Base-by-base conservation (phyloP, 2,888 invertebrate genomes). In the Eupsilia transversa region DNA sequence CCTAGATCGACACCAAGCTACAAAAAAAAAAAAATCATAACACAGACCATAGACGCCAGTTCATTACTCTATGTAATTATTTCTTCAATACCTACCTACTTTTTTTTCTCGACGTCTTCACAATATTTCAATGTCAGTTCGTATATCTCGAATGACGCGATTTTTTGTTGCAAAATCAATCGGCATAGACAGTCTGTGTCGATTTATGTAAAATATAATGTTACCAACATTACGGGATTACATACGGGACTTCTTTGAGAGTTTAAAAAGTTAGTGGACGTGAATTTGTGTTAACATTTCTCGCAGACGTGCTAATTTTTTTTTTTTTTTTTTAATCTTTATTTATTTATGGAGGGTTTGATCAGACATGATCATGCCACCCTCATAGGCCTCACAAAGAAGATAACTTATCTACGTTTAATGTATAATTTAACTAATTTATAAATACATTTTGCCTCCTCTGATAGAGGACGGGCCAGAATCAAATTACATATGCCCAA, bases 161-260 rank as follows among this genome's bases (percentile, higher is more conserved):
- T 85, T 86, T 87, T 87, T 87, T 87, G 79, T 71, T 23, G 59
- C 63, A 66, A 77, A 72, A 71, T 87, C 82, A 72, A 73, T 75
- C 61, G 54, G 30, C 38, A 61, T 67, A 73, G 66, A 72, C 59
- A 60, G 79, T 75, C 84, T 77, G 79, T 49, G 68, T 75, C 46
- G 41, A 84, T 83, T 80, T 77, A 60, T 72, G 56, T 54, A 35
- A 70, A 75, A 79, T 81, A 80, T 84, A 76, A 79, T 86, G 84
- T 87, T 82, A 77, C 80, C 72, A 74, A 63, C 38, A 71, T 89
- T 89, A 86, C 89, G 90, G 89, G 90, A 87, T 86, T 49, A 64
- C 30, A 9, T 82, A 89, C 90, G 89, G 90, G 86, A 88, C 87
- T 88, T 77, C 12, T 72, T 67, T 38, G 63, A 69, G 27, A 71